Percentiles rank a stretch among this genome's conserved stretches.
Conservation (phyloP, 2,797 vertebrate genomes). For the Clamator glandarius region DNA sequence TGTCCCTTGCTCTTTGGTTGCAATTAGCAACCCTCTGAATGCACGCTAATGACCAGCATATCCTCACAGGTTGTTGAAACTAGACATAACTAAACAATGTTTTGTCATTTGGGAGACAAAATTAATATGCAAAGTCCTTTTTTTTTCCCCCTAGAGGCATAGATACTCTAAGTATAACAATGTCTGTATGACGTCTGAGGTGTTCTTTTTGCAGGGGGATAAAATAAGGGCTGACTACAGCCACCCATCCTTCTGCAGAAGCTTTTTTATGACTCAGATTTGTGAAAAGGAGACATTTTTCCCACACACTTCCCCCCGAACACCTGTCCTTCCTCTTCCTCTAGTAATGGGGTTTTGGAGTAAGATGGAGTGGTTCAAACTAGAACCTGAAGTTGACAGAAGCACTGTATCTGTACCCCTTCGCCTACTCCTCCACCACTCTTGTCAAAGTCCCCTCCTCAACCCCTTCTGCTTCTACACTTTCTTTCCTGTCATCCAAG, state of each 20-base stretch:
- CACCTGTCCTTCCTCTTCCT: not conserved
- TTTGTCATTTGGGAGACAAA: not conserved
- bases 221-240: not conserved
- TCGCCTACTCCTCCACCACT: not conserved
- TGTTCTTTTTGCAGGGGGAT: not conserved
- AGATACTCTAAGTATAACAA: not conserved
- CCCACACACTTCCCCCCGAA: not conserved
- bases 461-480: not conserved
- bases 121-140: not conserved
- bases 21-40: not conserved
- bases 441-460: not conserved
- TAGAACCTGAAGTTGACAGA: not conserved
- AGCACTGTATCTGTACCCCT: not conserved
- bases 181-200: not conserved
- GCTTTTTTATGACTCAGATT: not conserved
- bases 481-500: not conserved
- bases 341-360: not conserved
- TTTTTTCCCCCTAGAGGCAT: not conserved
- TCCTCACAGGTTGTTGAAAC: not conserved
- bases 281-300: not conserved
- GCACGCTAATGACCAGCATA: rapidly evolving
- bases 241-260: not conserved
- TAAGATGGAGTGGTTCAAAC: not conserved
- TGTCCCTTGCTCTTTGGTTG: not conserved
- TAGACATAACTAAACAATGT: not conserved